Conservation (phyloP, 2,888 invertebrate species). For the Graphium colonna region DNA sequence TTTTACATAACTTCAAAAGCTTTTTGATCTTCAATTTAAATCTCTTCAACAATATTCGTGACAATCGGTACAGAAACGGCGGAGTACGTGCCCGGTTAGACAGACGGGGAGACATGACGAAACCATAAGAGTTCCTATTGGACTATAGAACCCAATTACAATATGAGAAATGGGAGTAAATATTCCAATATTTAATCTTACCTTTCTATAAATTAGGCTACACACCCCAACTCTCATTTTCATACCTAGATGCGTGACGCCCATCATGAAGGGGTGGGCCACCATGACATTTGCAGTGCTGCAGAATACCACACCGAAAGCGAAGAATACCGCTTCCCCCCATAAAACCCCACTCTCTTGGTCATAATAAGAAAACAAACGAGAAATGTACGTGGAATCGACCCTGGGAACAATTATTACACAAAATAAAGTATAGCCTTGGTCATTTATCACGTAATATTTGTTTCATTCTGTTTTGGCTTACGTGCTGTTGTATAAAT, state of each 20-base stretch:
- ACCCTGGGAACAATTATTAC: constrained; percentile 52
- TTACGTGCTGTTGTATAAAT: constrained; percentile 48
- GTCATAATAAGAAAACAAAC: constrained; percentile 81
- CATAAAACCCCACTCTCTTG: constrained; percentile 68
- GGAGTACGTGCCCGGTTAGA: no score
- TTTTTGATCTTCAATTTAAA: no score
- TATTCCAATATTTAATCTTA: constrained; percentile 38
- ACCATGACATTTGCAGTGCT: constrained; percentile 82
- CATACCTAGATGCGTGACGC: constrained; percentile 89
- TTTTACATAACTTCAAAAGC: no score
- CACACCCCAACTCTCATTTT: constrained; percentile 89
- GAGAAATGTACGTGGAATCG: constrained; percentile 79
- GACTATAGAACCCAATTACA: no score
- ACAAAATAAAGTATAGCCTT: no score
- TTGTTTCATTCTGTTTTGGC: constrained; percentile 28
- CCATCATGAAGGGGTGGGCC: constrained; percentile 85
- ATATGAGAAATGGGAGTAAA: no score
- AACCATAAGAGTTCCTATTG: no score
- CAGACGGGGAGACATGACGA: no score
- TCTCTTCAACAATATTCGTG: no score
- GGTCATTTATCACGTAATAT: constrained; percentile 5
- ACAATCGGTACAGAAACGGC: no score
- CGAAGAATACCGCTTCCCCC: constrained; percentile 84
- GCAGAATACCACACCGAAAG: constrained; percentile 82
- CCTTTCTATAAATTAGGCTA: constrained; percentile 92